These are phyloP conservation scores for Dolichopus griseipennis DNA, from an alignment of 2,888 invertebrate species.

Conservation along the genomic window DNA sequence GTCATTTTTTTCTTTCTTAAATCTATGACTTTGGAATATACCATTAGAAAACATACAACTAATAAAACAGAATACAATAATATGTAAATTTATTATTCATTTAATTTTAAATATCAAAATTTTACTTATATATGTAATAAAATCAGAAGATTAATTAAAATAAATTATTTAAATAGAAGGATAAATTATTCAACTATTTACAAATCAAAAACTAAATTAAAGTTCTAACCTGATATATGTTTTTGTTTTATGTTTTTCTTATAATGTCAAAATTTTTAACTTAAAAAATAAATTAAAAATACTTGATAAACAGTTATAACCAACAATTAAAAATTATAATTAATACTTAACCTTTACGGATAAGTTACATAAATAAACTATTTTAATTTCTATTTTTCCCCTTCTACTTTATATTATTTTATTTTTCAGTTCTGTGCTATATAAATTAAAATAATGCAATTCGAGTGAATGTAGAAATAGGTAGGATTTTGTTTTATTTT, in stretches of 20 bases:
- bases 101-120: background rate
- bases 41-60: background rate
- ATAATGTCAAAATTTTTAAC: too few species aligned
- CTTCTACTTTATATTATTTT: background rate
- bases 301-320: too few species aligned
- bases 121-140: slow-evolving; percentile 1
- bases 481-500: background rate
- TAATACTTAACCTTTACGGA: background rate
- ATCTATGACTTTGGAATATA: background rate
- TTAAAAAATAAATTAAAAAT: too few species aligned
- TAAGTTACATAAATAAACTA: background rate
- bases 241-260: too few species aligned
- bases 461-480: too few species aligned
- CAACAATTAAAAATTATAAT: background rate
- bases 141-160: background rate
- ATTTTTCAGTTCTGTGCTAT: background rate
- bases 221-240: too few species aligned
- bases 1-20: background rate
- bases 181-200: background rate
- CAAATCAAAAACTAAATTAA: too few species aligned
- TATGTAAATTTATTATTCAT: background rate
- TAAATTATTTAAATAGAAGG: background rate
- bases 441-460: background rate
- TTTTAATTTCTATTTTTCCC: background rate
- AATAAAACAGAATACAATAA: background rate